Evolutionary conservation across 2,888 invertebrate species (phyloP).

Genomic region (Drosophila emarginata): DNA sequence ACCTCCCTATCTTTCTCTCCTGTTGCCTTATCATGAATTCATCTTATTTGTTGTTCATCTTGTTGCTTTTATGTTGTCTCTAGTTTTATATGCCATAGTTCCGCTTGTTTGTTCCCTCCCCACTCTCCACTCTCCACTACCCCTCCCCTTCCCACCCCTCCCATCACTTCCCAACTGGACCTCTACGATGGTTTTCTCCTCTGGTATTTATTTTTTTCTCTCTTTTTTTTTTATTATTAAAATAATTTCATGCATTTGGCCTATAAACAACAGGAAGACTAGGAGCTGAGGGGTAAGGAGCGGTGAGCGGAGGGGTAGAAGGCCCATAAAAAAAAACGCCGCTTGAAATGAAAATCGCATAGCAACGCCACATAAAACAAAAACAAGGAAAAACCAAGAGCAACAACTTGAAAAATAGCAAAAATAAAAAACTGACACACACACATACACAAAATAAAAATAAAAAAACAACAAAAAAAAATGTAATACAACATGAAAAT

Average conservation of each 20-base stretch:
- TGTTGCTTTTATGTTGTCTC: not conserved
- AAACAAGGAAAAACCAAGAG: constrained; percentile 11
- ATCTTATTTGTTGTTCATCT: constrained; percentile 16
- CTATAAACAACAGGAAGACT: constrained; percentile 53
- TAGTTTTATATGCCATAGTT: constrained; percentile 21
- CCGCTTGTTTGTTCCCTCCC: constrained; percentile 23
- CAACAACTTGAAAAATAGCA: not conserved
- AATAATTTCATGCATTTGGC: constrained; percentile 69
- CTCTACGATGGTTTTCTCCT: constrained; percentile 26
- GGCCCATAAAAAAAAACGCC: constrained; percentile 38
- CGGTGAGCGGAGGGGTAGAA: constrained; percentile 25
- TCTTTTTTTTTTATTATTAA: constrained; percentile 53
- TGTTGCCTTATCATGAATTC: not conserved
- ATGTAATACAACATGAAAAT: constrained; percentile 47
- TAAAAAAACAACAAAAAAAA: constrained; percentile 23
- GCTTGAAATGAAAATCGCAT: constrained; percentile 43
- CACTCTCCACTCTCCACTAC: not conserved
- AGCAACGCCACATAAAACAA: constrained; percentile 60
- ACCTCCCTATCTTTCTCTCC: not conserved
- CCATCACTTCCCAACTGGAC: not conserved
- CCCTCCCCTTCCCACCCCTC: not conserved
- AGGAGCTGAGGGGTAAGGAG: constrained; percentile 23
- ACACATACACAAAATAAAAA: constrained; percentile 8
- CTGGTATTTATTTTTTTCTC: not conserved
- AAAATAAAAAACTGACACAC: not conserved